A percentile compares a stretch with the other conserved stretches of the same genome.
Evolutionary conservation across 2,113 vertebrate species (phyloP).

Genomic region (Antechinus flavipes): DNA sequence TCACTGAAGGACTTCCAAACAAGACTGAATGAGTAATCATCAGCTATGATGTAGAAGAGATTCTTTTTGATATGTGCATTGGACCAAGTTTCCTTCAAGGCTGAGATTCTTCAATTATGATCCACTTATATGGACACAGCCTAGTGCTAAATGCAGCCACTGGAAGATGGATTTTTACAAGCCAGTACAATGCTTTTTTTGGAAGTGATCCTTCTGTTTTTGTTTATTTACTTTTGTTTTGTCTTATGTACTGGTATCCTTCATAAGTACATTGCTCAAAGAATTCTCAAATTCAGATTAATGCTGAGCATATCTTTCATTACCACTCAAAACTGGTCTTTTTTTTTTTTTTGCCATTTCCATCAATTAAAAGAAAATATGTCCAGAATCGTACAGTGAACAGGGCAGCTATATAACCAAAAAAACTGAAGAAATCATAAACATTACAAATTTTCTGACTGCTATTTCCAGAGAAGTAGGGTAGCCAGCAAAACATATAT

Average conservation of each 20-base stretch:
- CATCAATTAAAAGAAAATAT: background rate
- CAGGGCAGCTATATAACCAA: background rate
- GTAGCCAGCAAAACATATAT: background rate
- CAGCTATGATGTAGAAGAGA: background rate
- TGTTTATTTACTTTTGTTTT: background rate
- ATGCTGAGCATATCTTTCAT: background rate
- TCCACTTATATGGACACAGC: background rate
- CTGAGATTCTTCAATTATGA: background rate
- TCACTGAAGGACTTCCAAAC: background rate
- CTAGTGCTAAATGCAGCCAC: background rate
- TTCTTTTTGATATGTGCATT: background rate
- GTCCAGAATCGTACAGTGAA: background rate
- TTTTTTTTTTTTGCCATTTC: background rate
- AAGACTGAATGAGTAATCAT: background rate
- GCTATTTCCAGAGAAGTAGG: background rate
- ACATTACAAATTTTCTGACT: background rate
- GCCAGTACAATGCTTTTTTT: background rate
- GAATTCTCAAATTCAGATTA: background rate
- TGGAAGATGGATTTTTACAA: background rate
- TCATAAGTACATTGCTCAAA: background rate
- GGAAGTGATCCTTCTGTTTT: background rate
- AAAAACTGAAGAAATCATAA: background rate
- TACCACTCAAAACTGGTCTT: background rate
- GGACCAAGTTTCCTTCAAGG: background rate
- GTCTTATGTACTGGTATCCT: background rate